These are phyloP conservation scores for Emys orbicularis DNA, from an alignment of 2,797 vertebrate species.

Conservation along the genomic window DNA sequence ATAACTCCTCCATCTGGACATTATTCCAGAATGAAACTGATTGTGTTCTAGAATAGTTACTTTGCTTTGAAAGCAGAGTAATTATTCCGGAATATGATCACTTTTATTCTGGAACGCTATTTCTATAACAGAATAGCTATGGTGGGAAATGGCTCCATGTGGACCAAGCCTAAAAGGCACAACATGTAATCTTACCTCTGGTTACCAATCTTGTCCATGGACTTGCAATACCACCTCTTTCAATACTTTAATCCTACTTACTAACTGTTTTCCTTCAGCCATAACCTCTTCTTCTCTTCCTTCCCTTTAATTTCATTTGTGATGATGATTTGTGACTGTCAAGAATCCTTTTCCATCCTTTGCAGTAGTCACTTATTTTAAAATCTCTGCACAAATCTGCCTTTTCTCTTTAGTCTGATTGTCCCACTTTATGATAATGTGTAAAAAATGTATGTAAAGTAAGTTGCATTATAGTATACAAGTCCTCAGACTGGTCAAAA, in stretches of 20 bases:
- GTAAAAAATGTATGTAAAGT: background rate
- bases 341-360: background rate
- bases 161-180: background rate
- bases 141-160: background rate
- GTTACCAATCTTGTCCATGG: background rate
- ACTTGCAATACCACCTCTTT: background rate
- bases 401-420: background rate
- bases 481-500: background rate
- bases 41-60: background rate
- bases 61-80: background rate
- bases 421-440: no score
- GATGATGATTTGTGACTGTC: background rate
- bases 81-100: background rate
- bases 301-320: background rate
- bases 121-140: background rate
- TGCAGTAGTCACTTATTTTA: background rate
- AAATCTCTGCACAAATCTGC: background rate
- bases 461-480: background rate
- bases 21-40: background rate
- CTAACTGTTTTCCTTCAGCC: background rate
- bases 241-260: background rate
- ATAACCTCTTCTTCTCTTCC: background rate
- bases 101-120: background rate
- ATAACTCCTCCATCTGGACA: background rate
- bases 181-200: background rate